phyloP scores from a whole-genome alignment of 2,888 invertebrate genomes.

The Xanthia icteritia region DNA sequence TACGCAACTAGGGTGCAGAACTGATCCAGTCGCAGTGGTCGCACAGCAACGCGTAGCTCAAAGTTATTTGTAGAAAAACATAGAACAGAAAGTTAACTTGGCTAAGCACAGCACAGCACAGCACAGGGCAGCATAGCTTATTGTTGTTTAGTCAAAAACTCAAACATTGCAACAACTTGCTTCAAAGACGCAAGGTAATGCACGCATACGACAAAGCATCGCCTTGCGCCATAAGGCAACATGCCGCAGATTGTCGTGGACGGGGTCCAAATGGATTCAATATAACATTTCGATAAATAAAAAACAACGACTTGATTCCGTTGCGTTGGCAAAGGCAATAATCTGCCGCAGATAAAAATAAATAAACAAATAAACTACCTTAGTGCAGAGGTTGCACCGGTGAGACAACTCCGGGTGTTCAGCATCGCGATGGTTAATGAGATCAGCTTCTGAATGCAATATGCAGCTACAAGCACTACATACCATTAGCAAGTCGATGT shows the following conservation, averaged over 20 bases:
- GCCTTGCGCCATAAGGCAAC: neutral
- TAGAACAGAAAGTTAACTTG: neutral
- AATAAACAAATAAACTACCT: constrained; percentile 71
- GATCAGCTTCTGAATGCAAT: constrained; percentile 78
- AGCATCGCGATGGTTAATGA: constrained; percentile 80
- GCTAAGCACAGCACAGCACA: neutral
- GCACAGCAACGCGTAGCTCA: constrained; percentile 18
- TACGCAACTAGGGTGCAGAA: neutral
- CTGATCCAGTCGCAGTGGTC: neutral
- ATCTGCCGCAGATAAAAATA: neutral
- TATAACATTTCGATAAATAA: neutral
- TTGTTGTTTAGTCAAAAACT: neutral
- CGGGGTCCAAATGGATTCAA: neutral
- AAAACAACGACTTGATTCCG: neutral
- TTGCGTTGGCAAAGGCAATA: neutral
- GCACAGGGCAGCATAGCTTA: neutral
- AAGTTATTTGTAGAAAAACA: neutral
- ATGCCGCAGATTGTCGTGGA: neutral
- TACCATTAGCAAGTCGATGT: constrained; percentile 71
- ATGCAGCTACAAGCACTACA: constrained; percentile 82
- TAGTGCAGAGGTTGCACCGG: constrained; percentile 88
- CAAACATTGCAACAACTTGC: neutral
- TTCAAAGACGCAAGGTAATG: neutral
- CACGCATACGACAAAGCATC: neutral
- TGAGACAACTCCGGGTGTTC: constrained; percentile 88